These are phyloP conservation scores for Drosophila prostipennis DNA, from an alignment of 2,888 invertebrate species.

Conservation along the genomic window DNA sequence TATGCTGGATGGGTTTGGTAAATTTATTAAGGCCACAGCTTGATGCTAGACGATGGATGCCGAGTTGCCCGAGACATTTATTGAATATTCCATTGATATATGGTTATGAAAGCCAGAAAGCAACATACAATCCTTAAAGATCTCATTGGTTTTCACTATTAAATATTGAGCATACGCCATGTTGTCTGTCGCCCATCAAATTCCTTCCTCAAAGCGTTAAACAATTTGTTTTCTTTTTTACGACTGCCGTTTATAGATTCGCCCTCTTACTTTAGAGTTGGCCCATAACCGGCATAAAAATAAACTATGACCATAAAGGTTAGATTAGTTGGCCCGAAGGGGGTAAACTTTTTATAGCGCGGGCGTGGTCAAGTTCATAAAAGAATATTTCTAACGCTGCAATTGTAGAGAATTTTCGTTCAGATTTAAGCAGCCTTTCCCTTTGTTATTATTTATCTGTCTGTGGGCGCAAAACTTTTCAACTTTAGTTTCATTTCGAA, in stretches of 20 bases:
- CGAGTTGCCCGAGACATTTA: slow-evolving; percentile 52
- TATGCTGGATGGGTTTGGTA: slow-evolving; percentile 32
- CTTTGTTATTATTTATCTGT: slow-evolving; percentile 41
- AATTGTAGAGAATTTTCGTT: neutral
- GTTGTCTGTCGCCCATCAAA: slow-evolving; percentile 26
- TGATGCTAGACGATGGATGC: slow-evolving; percentile 55
- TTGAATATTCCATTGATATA: slow-evolving; percentile 74
- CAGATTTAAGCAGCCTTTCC: neutral
- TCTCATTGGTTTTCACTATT: neutral
- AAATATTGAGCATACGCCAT: slow-evolving; percentile 39
- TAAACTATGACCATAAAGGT: slow-evolving; percentile 48
- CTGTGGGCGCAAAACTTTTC: slow-evolving; percentile 39
- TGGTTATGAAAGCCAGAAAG: slow-evolving; percentile 44
- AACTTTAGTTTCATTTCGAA: slow-evolving; percentile 29
- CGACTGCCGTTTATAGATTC: slow-evolving; percentile 34
- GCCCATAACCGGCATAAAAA: slow-evolving; percentile 6
- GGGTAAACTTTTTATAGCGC: slow-evolving; percentile 30
- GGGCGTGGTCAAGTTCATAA: slow-evolving; percentile 52
- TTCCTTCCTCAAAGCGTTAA: slow-evolving; percentile 39
- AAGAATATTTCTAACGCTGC: slow-evolving; percentile 25
- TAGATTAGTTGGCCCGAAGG: slow-evolving; percentile 32
- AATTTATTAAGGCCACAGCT: slow-evolving; percentile 70
- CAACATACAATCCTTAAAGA: slow-evolving; percentile 20
- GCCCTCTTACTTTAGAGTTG: slow-evolving; percentile 37
- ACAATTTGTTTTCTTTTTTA: slow-evolving; percentile 35